Evolutionary conservation across 2,113 vertebrate species (phyloP).

Genomic region (Pygathrix nemaeus): DNA sequence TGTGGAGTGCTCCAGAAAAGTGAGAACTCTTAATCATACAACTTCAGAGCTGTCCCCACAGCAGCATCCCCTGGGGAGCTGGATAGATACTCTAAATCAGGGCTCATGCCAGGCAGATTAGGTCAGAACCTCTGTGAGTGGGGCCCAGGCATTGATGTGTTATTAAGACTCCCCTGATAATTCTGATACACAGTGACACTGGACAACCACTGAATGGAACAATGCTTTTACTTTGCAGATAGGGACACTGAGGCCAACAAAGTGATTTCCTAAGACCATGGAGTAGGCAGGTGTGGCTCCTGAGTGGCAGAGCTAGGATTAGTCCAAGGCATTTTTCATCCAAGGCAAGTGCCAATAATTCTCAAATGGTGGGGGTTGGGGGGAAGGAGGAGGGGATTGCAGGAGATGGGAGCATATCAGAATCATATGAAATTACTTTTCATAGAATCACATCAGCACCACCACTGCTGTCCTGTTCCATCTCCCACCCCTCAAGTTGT

Average conservation of each 20-base stretch:
- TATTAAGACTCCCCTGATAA: neutral
- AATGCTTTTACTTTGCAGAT: neutral
- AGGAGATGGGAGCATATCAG: neutral
- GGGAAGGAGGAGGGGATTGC: neutral
- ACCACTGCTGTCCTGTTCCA: neutral
- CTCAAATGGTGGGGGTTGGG: neutral
- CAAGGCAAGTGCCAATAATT: neutral
- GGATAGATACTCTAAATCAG: neutral
- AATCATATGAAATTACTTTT: neutral
- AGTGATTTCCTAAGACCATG: neutral
- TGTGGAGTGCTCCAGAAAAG: neutral
- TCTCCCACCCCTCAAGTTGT: neutral
- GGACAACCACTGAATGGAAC: neutral
- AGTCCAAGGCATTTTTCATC: neutral
- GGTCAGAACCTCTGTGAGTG: neutral
- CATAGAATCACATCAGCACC: neutral
- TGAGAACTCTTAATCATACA: neutral
- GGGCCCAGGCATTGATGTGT: neutral
- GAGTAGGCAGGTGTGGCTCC: neutral
- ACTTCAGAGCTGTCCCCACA: neutral
- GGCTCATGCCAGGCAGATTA: fast-evolving
- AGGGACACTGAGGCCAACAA: neutral
- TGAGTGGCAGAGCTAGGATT: neutral
- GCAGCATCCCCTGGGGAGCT: neutral
- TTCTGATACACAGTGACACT: neutral